Percentiles rank a stretch among this genome's conserved stretches.
phyloP scores from a whole-genome alignment of 1,140 invertebrate genomes.

The Drosophila suzukii region DNA sequence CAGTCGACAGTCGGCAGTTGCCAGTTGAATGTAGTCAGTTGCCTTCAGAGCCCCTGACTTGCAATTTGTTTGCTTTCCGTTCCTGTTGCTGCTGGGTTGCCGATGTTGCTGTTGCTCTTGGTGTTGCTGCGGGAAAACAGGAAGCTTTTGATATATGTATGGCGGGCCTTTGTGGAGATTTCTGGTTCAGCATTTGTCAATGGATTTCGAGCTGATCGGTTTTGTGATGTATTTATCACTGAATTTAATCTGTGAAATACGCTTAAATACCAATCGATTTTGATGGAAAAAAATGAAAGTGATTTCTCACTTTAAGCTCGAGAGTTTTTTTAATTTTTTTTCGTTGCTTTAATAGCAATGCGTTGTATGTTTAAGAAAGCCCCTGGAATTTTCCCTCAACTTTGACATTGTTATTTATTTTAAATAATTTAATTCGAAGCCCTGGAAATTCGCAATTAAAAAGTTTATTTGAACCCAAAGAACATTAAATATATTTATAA shows the following conservation, averaged over 20 bases:
- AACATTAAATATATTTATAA: too few relatives aligned
- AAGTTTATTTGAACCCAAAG: too few relatives aligned
- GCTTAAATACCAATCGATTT: slow-evolving; percentile 1
- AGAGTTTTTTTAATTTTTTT: background rate
- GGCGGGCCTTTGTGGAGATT: slow-evolving; percentile 21
- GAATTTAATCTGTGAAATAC: slow-evolving; percentile 12
- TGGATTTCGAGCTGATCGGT: slow-evolving; percentile 14
- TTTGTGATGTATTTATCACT: slow-evolving; percentile 28
- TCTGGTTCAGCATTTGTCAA: slow-evolving; percentile 40
- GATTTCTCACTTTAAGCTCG: background rate
- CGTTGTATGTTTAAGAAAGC: too few relatives aligned
- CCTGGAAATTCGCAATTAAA: too few relatives aligned
- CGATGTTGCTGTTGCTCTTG: slow-evolving; percentile 3
- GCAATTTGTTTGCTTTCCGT: slow-evolving; percentile 33
- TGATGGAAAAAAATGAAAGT: background rate
- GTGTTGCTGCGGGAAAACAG: slow-evolving; percentile 18
- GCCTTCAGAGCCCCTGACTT: slow-evolving; percentile 37
- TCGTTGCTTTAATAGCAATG: too few relatives aligned
- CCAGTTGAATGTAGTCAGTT: slow-evolving; percentile 37
- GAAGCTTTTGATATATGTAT: slow-evolving; percentile 37
- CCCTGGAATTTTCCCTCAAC: too few relatives aligned
- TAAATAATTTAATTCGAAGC: too few relatives aligned
- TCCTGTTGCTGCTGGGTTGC: slow-evolving; percentile 33
- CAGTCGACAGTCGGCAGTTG: slow-evolving; percentile 39
- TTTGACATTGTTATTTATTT: too few relatives aligned